Evolutionary conservation across 2,888 invertebrate species (phyloP).

Genomic region (Dynastes hyllus): DNA sequence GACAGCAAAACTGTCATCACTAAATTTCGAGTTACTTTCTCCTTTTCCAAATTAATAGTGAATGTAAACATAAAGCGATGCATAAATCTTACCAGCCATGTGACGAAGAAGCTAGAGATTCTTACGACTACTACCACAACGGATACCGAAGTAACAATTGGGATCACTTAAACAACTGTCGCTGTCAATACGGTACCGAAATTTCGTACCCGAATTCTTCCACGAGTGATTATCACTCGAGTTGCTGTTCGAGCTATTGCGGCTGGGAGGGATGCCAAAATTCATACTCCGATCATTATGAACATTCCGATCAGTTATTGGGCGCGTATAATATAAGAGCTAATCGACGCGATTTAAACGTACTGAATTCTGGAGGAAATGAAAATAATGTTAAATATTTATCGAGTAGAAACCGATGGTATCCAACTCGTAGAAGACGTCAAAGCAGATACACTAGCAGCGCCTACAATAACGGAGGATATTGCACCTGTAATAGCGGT

Average conservation of each 20-base stretch:
- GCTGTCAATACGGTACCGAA: background rate
- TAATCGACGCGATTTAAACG: background rate
- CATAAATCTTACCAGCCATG: conserved; percentile 12
- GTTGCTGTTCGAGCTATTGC: background rate
- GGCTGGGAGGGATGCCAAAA: background rate
- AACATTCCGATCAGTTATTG: no score
- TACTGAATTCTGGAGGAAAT: background rate
- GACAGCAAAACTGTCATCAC: conserved; percentile 7
- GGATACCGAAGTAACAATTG: background rate
- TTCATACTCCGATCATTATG: background rate
- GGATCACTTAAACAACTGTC: background rate
- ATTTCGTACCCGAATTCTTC: background rate
- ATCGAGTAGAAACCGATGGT: background rate
- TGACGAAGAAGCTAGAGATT: background rate
- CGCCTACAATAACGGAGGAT: no score
- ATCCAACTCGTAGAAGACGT: background rate
- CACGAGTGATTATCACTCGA: background rate
- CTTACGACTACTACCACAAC: background rate
- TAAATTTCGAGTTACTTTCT: background rate
- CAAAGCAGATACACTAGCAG: background rate
- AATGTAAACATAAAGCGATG: conserved; percentile 11
- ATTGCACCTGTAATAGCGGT: no score
- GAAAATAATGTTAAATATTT: background rate
- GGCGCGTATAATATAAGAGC: no score
- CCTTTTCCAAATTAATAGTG: conserved; percentile 36